Evolutionary conservation across 53 echinoderm and acorn worm species (phyloP).

Genomic region (Zoroaster sp.): DNA sequence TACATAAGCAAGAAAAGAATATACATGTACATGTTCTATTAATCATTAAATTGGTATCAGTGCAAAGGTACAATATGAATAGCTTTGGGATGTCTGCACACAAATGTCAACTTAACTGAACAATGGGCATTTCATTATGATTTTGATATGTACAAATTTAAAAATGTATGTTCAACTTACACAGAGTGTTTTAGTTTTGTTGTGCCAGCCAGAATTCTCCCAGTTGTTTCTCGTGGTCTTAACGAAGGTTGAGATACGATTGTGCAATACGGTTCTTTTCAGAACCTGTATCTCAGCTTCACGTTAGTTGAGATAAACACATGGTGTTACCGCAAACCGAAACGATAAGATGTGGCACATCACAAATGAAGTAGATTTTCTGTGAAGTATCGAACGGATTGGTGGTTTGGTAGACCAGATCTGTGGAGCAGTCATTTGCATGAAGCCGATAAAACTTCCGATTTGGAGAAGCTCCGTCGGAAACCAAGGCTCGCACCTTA

Average conservation of each 20-base stretch:
- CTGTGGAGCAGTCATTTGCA: neutral
- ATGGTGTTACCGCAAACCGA: no score
- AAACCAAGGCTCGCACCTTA: constrained; percentile 1
- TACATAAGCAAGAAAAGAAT: neutral
- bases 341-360: constrained; percentile 47
- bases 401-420: neutral
- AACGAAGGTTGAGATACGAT: no score
- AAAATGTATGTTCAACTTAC: constrained; percentile 32
- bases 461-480: constrained; percentile 47
- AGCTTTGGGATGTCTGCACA: no score
- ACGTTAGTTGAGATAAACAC: no score
- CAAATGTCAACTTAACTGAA: no score
- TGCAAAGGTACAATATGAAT: no score
- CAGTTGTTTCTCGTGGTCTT: constrained; percentile 57
- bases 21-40: neutral
- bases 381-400: neutral
- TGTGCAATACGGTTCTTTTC: no score
- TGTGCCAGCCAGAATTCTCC: constrained; percentile 49
- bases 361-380: constrained; percentile 50
- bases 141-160: no score
- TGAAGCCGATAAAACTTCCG: neutral
- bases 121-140: no score
- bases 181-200: constrained; percentile 35
- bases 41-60: neutral
- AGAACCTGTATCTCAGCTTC: no score